These are phyloP conservation scores for Plemyria rubiginata DNA, from an alignment of 2,888 invertebrate species.

Conservation along the genomic window DNA sequence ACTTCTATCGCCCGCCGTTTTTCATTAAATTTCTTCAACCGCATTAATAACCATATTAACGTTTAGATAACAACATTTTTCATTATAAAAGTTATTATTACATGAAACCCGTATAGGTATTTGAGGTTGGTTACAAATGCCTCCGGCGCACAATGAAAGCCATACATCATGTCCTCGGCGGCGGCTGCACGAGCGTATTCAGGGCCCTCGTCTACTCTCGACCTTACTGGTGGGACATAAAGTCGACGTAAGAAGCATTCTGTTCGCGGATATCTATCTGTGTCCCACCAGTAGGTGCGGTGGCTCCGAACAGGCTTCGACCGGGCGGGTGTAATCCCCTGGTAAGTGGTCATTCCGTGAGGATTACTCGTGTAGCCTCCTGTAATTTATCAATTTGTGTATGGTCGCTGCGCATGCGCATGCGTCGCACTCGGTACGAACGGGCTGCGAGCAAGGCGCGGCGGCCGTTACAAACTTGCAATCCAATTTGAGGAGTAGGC, in stretches of 20 bases:
- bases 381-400: conserved; percentile 76
- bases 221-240: conserved; percentile 26
- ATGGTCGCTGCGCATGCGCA: conserved; percentile 15
- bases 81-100: conserved; percentile 68
- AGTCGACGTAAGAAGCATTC: conserved; percentile 10
- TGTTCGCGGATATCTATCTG: conserved; percentile 6
- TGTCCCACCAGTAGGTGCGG: conserved; percentile 28
- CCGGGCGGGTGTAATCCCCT: conserved; percentile 61
- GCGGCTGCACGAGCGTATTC: conserved; percentile 24
- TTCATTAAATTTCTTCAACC: conserved; percentile 31
- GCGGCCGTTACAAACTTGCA: conserved; percentile 33
- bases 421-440: conserved; percentile 15
- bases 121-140: conserved; percentile 58
- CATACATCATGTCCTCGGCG: conserved; percentile 55
- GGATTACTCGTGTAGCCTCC: conserved; percentile 68
- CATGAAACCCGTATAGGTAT: conserved; percentile 56
- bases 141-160: conserved; percentile 56
- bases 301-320: conserved; percentile 45
- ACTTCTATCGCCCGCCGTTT: conserved; percentile 7
- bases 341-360: conserved; percentile 67
- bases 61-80: conserved; percentile 64
- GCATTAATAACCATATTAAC: conserved; percentile 58
- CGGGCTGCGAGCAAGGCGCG: neutral
- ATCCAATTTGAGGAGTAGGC: conserved; percentile 31
- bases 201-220: conserved; percentile 16